Evolutionary conservation across 2,113 vertebrate species (phyloP), one percentile per base, ranked within the genome.

Genomic region (Cyprinus carpio): DNA sequence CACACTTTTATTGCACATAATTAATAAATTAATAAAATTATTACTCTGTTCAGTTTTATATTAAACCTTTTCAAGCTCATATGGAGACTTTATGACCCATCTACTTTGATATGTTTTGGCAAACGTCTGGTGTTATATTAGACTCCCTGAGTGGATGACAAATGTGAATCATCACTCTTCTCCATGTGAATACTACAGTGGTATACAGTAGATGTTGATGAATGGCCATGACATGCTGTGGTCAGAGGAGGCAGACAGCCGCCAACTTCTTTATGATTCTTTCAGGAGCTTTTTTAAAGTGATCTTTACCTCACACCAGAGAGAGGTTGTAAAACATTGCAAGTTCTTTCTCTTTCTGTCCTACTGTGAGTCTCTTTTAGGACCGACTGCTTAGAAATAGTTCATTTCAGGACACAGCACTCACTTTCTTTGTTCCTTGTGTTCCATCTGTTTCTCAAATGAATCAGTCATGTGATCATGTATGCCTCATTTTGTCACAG

Each of bases 401-500:
- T 58, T 78, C 27, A 58, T 56, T 77, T 58, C 11, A 23, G 18
- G 54, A 25, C 54, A 40, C 54, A 31, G 18, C 15, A 18, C 27
- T 67, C 18, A 37, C 12, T 5, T 60, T 58, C 29, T 60, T 40
- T 78, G 54, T 78, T 40, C 6, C 18, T 25, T 40, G 31, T 58
- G 6, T 78, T 78, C 15, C 31, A 37, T 5, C 16, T 11, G 18
- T 71, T 69, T 71, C 34, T 71, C 20, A 71, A 20, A 23, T 40
- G 31, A 10, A 5, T 65, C 34, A 64, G 2, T 64, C 78, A 18
- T 80, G 72, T 49, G 58, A 81, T 81, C 58, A 40, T 80, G 34
- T 20, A 25, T 80, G 77, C 34, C 56, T 80, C 56, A 64, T 80
- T 80, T 40, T 80, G 77, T 64, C 77, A 62, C 77, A 80, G 23